Conservation (phyloP, 2,797 vertebrate species). For the Acrossocheilus fasciatus region DNA sequence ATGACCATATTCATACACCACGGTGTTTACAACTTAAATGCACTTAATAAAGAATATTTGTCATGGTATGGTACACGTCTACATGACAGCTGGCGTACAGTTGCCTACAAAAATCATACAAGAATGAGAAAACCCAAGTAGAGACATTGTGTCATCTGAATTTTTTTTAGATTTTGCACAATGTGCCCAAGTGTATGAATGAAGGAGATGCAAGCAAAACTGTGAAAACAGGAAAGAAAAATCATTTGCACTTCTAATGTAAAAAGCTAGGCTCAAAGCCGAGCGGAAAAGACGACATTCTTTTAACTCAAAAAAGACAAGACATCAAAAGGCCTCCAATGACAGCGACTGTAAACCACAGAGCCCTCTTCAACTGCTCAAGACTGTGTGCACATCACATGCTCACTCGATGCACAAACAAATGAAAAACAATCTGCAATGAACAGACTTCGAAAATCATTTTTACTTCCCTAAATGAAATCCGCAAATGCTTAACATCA, state of each 20-base stretch:
- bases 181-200: neutral
- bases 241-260: neutral
- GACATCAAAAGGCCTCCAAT: constrained; percentile 67
- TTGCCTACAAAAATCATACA: neutral
- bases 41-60: no score
- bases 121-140: neutral
- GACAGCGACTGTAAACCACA: constrained; percentile 60
- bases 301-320: constrained; percentile 63
- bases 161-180: neutral
- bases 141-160: neutral
- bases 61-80: neutral
- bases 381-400: neutral
- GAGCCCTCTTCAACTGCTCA: neutral
- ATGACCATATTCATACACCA: neutral
- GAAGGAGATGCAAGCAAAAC: neutral
- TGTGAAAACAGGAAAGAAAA: neutral
- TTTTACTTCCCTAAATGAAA: neutral
- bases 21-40: neutral
- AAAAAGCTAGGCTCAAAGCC: constrained; percentile 62
- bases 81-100: neutral
- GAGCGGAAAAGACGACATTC: constrained; percentile 51
- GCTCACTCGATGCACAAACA: neutral
- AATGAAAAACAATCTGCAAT: neutral
- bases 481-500: neutral
- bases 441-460: neutral